Conservation (phyloP, 2,113 vertebrate species). For the Naja naja region DNA sequence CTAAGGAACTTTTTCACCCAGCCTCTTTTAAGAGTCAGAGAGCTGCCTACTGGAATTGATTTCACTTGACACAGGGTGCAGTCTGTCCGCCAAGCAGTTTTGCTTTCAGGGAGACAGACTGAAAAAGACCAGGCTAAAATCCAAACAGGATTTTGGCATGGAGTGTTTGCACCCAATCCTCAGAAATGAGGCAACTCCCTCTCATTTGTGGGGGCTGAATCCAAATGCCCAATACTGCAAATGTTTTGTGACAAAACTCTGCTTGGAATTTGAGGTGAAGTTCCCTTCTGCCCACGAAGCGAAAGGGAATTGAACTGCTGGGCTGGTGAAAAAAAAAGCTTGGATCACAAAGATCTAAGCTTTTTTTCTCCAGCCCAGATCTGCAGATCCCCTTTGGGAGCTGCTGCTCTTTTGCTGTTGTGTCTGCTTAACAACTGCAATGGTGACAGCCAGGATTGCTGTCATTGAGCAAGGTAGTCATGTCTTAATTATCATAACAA, state of each 20-base stretch:
- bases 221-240: neutral
- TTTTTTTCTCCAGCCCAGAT: neutral
- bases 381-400: neutral
- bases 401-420: neutral
- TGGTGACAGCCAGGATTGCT: neutral
- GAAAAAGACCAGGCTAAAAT: neutral
- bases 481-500: neutral
- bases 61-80: neutral
- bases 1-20: neutral
- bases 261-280: neutral
- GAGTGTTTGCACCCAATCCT: neutral
- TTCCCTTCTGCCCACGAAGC: neutral
- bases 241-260: neutral
- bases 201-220: neutral
- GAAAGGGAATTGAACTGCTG: neutral
- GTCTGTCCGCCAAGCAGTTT: neutral
- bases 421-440: neutral
- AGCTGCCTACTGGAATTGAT: neutral
- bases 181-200: neutral
- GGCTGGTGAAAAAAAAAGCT: neutral
- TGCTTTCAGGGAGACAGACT: neutral
- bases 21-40: neutral
- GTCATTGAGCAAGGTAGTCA: neutral
- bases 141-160: neutral
- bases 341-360: neutral